phyloP scores from a whole-genome alignment of 2,113 vertebrate species.

The Pheucticus melanocephalus region DNA sequence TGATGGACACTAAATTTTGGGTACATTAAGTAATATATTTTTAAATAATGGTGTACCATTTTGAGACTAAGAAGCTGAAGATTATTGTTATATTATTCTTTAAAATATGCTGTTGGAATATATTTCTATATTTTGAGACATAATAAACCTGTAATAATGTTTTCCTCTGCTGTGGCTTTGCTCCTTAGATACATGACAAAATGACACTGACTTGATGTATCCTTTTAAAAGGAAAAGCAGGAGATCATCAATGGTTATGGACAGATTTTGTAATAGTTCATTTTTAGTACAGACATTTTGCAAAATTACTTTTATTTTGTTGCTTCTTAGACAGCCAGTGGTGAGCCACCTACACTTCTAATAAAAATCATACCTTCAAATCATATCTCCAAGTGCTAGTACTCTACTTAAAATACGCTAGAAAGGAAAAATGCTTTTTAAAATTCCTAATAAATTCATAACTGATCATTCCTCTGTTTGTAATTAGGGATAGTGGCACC shows the following conservation, averaged over 20 bases:
- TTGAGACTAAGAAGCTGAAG: constrained; percentile 68
- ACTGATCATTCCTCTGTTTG: neutral
- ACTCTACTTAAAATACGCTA: neutral
- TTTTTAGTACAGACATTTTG: neutral
- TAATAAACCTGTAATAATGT: constrained; percentile 74
- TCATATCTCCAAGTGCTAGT: neutral
- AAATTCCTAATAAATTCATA: neutral
- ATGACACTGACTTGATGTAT: neutral
- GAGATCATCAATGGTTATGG: neutral
- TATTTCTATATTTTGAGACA: constrained; percentile 78
- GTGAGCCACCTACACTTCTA: neutral
- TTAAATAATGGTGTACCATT: constrained; percentile 75
- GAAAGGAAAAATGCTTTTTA: neutral
- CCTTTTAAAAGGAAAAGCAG: neutral
- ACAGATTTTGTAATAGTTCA: neutral
- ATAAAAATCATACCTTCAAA: neutral
- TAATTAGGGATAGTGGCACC: neutral
- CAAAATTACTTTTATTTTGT: neutral
- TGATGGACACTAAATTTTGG: constrained; percentile 64
- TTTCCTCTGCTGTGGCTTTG: constrained; percentile 52
- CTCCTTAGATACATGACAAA: constrained; percentile 17
- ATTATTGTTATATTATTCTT: constrained; percentile 83
- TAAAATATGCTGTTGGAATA: constrained; percentile 74
- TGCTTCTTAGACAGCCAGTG: neutral
- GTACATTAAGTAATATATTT: constrained; percentile 83